Base-by-base conservation (phyloP, 92 coral and sea anemone genomes). In the Metridium senile region DNA sequence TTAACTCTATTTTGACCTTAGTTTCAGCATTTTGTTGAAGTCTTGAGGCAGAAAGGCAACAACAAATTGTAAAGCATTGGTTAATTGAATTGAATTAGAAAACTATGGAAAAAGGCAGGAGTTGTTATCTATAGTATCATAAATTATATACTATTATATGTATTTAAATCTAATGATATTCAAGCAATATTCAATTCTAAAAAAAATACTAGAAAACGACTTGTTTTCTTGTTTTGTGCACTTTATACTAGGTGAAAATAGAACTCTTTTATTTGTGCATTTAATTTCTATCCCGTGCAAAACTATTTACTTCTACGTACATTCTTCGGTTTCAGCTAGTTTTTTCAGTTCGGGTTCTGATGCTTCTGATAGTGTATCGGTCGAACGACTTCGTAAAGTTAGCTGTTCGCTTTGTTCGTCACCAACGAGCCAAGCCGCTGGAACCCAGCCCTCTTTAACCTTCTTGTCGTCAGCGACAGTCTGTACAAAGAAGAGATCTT, bases 401-500 rank as follows among this genome's bases (percentile, higher is more conserved):
- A 80, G 78, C 34, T 62, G 79, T 45, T 77, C 77, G 23, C 73
- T 77, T 11, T 89, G 93, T 72, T 83, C 84, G 20, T 89, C 97
- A 70, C 86, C 87, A 25, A 86, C 84, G 65, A 91, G 79, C 97
- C 97, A 91, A 32, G 93, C 33, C 26, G 86, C 97, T 54, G 97
- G 97, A 23, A 91, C 91, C 97, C 97, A 91, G 57, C 97, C 97
- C 52, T 91, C 97, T 68, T 85, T 88, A 53, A 82, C 69, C 23
- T 79, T 59, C 49, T 85, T 87, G 49, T 82, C 86, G 70, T 71
- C 76, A 28, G 86, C 82, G 28, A 85, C 81, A 29, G 97, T 91
- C 76, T 91, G 97, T 23, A 91, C 97, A 72, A 91, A 91, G 84
- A 84, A 91, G 43, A 91, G 97, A 78, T 91, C 97, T 64, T 86